Evolutionary conservation across 2,113 vertebrate genomes (phyloP).

Genomic region (Ahaetulla prasina): DNA sequence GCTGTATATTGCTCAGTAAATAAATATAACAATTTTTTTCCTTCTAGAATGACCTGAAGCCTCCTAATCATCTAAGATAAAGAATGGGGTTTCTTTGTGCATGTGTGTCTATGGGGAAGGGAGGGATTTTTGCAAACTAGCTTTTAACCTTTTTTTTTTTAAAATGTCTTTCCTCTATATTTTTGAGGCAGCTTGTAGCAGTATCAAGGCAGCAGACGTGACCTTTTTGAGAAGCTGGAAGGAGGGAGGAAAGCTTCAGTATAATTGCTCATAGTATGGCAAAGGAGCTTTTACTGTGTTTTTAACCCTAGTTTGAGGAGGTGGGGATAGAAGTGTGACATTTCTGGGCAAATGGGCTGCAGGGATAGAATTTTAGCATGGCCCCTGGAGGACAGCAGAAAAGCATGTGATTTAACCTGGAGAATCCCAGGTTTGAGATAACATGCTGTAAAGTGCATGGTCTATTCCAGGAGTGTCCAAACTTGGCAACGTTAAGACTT

Average conservation of each 20-base stretch:
- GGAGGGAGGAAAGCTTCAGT: not conserved
- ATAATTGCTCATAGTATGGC: not conserved
- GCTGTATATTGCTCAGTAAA: not conserved
- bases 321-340: not conserved
- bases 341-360: not conserved
- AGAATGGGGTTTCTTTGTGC: not conserved
- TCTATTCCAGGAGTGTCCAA: too few species aligned
- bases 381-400: not conserved
- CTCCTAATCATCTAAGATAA: not conserved
- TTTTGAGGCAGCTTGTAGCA: not conserved
- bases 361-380: not conserved
- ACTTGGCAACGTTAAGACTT: too few species aligned
- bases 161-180: not conserved
- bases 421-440: not conserved
- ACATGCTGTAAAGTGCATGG: not conserved
- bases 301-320: not conserved
- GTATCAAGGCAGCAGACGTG: not conserved
- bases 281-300: not conserved
- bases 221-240: not conserved
- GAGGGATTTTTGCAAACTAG: not conserved
- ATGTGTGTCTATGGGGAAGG: not conserved
- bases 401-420: not conserved
- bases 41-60: not conserved
- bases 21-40: not conserved
- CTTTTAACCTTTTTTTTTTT: not conserved